A percentile compares a stretch with the other conserved stretches of the same genome.
phyloP scores from a whole-genome alignment of 1,140 invertebrate genomes.

The Dendroctonus valens region DNA sequence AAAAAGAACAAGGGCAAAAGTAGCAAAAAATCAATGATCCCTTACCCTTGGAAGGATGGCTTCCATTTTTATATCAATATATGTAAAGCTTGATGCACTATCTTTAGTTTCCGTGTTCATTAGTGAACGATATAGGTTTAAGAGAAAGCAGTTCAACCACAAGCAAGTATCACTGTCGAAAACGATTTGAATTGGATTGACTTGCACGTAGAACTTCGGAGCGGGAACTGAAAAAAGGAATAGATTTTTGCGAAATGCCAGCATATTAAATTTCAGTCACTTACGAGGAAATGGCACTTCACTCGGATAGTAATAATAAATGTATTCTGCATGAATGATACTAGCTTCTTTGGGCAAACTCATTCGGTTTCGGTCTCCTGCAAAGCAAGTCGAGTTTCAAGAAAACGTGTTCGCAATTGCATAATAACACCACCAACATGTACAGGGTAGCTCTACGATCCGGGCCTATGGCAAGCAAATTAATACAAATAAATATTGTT shows the following conservation, averaged over 20 bases:
- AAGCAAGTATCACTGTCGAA: slow-evolving; percentile 83
- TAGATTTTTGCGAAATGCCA: neutral
- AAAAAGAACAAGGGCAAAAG: neutral
- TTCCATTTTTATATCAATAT: slow-evolving; percentile 85
- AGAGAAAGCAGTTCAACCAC: slow-evolving; percentile 91
- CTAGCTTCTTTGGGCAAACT: slow-evolving; percentile 85
- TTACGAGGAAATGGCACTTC: slow-evolving; percentile 89
- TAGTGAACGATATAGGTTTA: slow-evolving; percentile 80
- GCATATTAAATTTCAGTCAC: slow-evolving; percentile 39
- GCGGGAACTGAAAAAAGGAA: slow-evolving; percentile 71
- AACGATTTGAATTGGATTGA: slow-evolving; percentile 83
- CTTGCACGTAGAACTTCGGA: slow-evolving; percentile 86
- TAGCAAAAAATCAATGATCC: slow-evolving; percentile 34
- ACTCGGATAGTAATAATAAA: slow-evolving; percentile 95
- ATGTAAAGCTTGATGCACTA: slow-evolving; percentile 59
- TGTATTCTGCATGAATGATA: slow-evolving; percentile 91
- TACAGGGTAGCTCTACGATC: no score
- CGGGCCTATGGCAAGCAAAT: no score
- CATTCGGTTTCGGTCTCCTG: slow-evolving; percentile 80
- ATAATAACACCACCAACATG: neutral
- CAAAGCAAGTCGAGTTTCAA: slow-evolving; percentile 16
- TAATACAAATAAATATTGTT: no score
- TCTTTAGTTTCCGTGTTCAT: slow-evolving; percentile 47
- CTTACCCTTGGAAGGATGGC: slow-evolving; percentile 85
- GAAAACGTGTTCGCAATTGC: neutral